Evolutionary conservation across 1,140 invertebrate genomes (phyloP).

Genomic region (Drosophila rhopaloa): DNA sequence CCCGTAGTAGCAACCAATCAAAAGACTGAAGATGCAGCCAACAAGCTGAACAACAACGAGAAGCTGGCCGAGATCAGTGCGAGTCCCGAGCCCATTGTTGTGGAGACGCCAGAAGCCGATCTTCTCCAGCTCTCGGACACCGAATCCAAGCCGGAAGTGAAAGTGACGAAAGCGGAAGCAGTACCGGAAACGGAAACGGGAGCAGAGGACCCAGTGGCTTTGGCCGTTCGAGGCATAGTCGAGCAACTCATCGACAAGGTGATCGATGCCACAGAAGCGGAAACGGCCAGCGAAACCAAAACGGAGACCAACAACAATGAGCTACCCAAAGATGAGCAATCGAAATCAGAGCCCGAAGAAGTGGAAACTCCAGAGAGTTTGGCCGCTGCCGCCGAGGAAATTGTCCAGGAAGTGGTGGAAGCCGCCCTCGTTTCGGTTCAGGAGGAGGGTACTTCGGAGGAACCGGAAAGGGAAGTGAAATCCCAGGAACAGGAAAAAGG

Average conservation of each 20-base stretch:
- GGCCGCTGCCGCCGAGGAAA: constrained; percentile 60
- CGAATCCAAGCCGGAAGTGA: neutral
- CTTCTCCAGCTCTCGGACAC: constrained; percentile 29
- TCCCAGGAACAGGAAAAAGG: constrained; percentile 2
- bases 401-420: constrained; percentile 74
- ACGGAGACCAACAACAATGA: constrained; percentile 76
- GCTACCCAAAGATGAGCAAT: constrained; percentile 11
- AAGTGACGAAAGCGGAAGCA: neutral
- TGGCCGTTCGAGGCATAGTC: constrained; percentile 72
- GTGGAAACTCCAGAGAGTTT: constrained; percentile 23
- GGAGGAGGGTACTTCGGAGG: constrained; percentile 6
- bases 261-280: constrained; percentile 67
- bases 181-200: constrained; percentile 5
- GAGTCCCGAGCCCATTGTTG: constrained; percentile 4
- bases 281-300: constrained; percentile 16
- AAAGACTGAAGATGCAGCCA: constrained; percentile 76
- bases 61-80: constrained; percentile 31
- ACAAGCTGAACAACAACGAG: constrained; percentile 78
- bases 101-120: constrained; percentile 7
- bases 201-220: constrained; percentile 52
- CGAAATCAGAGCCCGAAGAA: neutral
- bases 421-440: constrained; percentile 54
- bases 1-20: constrained; percentile 67
- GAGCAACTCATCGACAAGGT: constrained; percentile 79
- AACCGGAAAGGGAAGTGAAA: neutral